Base-by-base conservation (phyloP, 2,888 invertebrate genomes). In the Cataglyphis altisquamis region DNA sequence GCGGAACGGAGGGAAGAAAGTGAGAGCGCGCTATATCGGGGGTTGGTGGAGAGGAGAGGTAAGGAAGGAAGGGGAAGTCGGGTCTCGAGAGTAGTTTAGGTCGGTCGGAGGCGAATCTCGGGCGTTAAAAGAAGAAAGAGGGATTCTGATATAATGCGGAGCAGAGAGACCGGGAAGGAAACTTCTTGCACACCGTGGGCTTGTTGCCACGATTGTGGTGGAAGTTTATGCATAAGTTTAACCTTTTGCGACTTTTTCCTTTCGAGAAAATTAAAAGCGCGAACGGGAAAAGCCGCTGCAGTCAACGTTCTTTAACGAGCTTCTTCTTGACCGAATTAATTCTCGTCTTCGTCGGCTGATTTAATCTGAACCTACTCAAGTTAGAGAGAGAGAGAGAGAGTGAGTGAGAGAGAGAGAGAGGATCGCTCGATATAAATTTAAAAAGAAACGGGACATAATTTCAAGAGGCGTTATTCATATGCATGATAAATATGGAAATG, bases 141-240 rank as follows among this genome's bases (percentile, higher is more conserved):
- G 60, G 29, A 32, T 41, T 78, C 77, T 32, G 29, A 32, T 45
- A 55, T 15, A 60, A 57, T 32, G 15, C 8, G 21, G 32, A 60
- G 52, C 32, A 21, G 57, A n/a, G 48, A 18, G 18, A 18, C 57
- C 18, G 9, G 67, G 12, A 12, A 18, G 55, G 45, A 36, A 80
- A 45, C 57, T 70, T 68, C 41, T 70, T 41, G 62, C 41, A 29
- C n/a, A 29, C 64, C 66, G 15, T 6, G 25, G 48, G 18, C 45
- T 67, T n/a, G 48, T 67, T 29, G 68, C 52, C 52, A 41, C 45
- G 32, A n/a, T 41, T 52, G 52, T 52, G n/a, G n/a, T 12, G 68
- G 45, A 68, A 70, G 70, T 80, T 67, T 18, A 80, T 32, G 60
- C 70, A 70, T 57, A 80, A 80, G 78, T 80, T 70, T 45, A 32